These are phyloP conservation scores for Merodon equestris DNA, from an alignment of 2,888 invertebrate species.

Conservation along the genomic window DNA sequence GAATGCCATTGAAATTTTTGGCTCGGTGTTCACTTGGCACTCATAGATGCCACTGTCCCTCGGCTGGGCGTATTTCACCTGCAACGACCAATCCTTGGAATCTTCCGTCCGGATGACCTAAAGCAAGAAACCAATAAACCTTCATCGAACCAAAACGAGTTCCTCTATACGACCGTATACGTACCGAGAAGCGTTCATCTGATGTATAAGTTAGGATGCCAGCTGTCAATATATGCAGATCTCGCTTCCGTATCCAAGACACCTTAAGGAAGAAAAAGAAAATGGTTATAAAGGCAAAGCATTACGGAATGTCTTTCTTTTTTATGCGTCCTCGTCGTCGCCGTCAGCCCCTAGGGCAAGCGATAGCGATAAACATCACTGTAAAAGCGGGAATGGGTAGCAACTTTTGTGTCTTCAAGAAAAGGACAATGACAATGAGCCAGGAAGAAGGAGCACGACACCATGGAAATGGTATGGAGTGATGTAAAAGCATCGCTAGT, in stretches of 20 bases:
- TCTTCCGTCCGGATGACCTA: slow-evolving; percentile 82
- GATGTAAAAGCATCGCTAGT: slow-evolving; percentile 19
- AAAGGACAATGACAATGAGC: slow-evolving; percentile 8
- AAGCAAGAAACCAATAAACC: slow-evolving; percentile 25
- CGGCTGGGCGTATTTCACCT: slow-evolving; percentile 92
- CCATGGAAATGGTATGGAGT: too few species aligned
- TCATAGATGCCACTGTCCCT: slow-evolving; percentile 87
- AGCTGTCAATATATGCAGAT: slow-evolving; percentile 92
- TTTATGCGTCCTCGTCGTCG: slow-evolving; percentile 53
- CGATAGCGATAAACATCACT: slow-evolving; percentile 46
- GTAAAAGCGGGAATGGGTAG: slow-evolving; percentile 35
- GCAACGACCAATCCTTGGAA: slow-evolving; percentile 93
- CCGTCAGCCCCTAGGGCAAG: slow-evolving; percentile 38
- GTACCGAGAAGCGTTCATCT: slow-evolving; percentile 90
- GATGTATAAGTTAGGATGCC: slow-evolving; percentile 92
- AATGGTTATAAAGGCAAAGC: slow-evolving; percentile 22
- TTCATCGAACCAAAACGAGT: too few species aligned
- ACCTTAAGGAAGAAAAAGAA: slow-evolving; percentile 80
- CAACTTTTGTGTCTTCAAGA: slow-evolving; percentile 46
- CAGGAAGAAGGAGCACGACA: not conserved
- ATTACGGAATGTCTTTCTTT: too few species aligned
- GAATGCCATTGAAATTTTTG: slow-evolving; percentile 93
- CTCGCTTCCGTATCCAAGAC: slow-evolving; percentile 93
- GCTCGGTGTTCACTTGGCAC: slow-evolving; percentile 86
- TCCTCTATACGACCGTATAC: too few species aligned